phyloP scores from a whole-genome alignment of 2,113 vertebrate genomes.

The Cephalopholis sonnerati region DNA sequence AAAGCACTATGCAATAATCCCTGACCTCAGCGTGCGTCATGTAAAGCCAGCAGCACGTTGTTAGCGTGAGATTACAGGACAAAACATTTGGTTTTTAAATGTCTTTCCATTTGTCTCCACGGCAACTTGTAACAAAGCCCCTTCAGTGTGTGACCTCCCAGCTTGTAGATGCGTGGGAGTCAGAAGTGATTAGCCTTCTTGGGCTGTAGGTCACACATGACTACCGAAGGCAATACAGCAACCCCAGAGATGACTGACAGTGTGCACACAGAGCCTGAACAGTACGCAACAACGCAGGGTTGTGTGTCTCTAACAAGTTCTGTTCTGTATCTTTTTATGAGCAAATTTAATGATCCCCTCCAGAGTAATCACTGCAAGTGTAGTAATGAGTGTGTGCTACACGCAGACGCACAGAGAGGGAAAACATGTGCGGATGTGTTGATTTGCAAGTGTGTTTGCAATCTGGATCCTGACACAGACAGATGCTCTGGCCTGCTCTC shows the following conservation, averaged over 20 bases:
- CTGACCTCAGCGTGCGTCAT: not conserved
- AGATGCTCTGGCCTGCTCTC: constrained; percentile 70
- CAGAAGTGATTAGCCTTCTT: constrained; percentile 49
- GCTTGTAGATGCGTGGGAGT: constrained; percentile 24
- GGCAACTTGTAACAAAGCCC: constrained; percentile 51
- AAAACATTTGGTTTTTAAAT: constrained; percentile 38
- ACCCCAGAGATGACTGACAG: constrained; percentile 7
- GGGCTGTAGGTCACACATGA: constrained; percentile 49
- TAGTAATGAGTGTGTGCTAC: constrained; percentile 27
- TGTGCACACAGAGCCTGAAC: not conserved
- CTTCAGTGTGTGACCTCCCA: constrained; percentile 41
- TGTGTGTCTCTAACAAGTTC: not conserved
- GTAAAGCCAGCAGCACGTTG: constrained; percentile 3
- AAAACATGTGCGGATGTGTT: constrained; percentile 46
- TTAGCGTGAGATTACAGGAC: constrained; percentile 4
- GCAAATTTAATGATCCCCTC: constrained; percentile 34
- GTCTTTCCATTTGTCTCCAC: constrained; percentile 41
- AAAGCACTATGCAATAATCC: constrained; percentile 22
- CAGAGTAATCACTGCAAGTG: constrained; percentile 37
- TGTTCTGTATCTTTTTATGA: constrained; percentile 15
- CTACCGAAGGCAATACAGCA: constrained; percentile 24
- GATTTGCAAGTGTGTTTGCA: constrained; percentile 59
- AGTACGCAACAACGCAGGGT: not conserved
- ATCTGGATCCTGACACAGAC: constrained; percentile 64
- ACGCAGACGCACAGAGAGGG: constrained; percentile 33